These are phyloP conservation scores for Strigops habroptila DNA, from an alignment of 2,113 vertebrate species.

Conservation along the genomic window DNA sequence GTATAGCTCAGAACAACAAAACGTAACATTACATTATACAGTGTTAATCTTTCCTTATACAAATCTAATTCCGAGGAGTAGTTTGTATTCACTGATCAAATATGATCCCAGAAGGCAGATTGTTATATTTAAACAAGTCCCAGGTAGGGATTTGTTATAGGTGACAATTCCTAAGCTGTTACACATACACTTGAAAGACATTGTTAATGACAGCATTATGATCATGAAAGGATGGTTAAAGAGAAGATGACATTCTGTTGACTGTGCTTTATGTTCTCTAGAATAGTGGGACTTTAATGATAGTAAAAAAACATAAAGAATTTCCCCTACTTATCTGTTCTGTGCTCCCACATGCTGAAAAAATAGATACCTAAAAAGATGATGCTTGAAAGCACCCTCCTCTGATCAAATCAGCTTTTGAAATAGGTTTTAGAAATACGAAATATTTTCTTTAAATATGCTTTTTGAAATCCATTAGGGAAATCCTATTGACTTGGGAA, in stretches of 20 bases:
- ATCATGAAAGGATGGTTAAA: neutral
- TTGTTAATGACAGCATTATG: conserved; percentile 9
- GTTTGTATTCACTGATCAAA: neutral
- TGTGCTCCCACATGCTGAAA: neutral
- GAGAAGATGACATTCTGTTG: neutral
- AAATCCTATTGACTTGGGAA: neutral
- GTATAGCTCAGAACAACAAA: conserved; percentile 22
- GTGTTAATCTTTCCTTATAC: neutral
- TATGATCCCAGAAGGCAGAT: neutral
- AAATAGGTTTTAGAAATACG: neutral
- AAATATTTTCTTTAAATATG: neutral
- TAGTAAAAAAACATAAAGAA: neutral
- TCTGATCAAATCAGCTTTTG: neutral
- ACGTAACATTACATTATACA: neutral
- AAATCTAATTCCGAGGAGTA: neutral
- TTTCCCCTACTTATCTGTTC: neutral
- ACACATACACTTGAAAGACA: neutral
- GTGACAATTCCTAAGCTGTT: neutral
- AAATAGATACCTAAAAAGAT: neutral
- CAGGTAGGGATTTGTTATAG: neutral
- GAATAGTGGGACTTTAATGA: neutral
- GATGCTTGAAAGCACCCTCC: neutral
- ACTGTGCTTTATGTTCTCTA: neutral
- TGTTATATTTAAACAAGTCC: neutral
- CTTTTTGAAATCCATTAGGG: neutral